Evolutionary conservation across 2,113 vertebrate species (phyloP), one percentile per base, ranked within the genome.

Genomic region (Brachyhypopomus occidentalis): DNA sequence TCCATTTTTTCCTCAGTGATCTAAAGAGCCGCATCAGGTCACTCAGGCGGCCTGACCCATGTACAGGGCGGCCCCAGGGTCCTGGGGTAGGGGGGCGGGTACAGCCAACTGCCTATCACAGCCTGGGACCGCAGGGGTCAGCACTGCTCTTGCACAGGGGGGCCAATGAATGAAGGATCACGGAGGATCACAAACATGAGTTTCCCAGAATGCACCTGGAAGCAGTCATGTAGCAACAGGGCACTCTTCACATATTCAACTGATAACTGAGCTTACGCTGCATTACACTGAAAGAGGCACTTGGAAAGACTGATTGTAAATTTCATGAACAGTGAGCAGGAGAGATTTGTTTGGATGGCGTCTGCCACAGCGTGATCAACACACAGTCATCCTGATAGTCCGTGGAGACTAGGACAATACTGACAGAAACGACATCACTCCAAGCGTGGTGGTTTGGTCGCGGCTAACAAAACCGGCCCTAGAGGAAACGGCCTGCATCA

Each of bases 301-400:
- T 93, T 94, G 89, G 90, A 93, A 91, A 90, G 90, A 90, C 89
- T 89, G 88, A 92, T 88, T 91, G 89, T 83, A 89, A 89, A 73
- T 77, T n/a, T 59, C 81, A 78, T 58, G 59, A 91, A 86, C 87
- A 84, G 85, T 85, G 86, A 87, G 86, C 84, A 88, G 84, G 86
- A 78, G 78, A 45, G 9, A 52, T 3, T 52, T 52, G 12, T 52
- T 17, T 74, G 69, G 79, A 27, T 59, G 23, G 38, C 12, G 45
- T 64, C 38, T 8, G 30, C 45, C 36, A 27, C 77, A 87, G 80
- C 85, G 55, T 55, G 84, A 86, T 80, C 83, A 71, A 82, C 83
- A 75, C 23, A 56, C 38, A 56, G 60, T 74, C 72, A 83, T 55
- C 72, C 34, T 67, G 9, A 6, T 19, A 27, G 41, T 66, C 60